These are phyloP conservation scores for Anser cygnoides DNA, from an alignment of 2,113 vertebrate genomes.

Conservation along the genomic window DNA sequence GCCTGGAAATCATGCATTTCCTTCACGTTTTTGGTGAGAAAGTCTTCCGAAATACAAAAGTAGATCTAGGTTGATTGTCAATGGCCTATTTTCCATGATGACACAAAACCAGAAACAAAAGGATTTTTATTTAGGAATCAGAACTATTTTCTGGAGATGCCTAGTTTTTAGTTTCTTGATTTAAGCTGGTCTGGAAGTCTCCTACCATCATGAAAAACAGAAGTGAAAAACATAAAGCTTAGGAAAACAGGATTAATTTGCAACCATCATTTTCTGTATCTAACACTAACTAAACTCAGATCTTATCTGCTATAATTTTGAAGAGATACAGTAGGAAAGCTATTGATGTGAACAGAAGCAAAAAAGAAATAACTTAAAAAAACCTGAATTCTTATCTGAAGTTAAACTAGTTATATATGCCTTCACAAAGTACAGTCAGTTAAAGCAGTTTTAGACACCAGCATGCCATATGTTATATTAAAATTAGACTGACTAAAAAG, in stretches of 20 bases:
- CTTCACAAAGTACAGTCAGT: constrained; percentile 12
- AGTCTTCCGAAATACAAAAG: neutral
- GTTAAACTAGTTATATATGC: neutral
- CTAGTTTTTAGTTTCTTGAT: neutral
- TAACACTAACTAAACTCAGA: neutral
- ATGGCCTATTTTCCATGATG: neutral
- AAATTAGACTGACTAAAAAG: constrained; percentile 14
- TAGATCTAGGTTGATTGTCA: neutral
- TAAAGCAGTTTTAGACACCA: constrained; percentile 9
- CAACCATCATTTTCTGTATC: neutral
- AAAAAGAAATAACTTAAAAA: neutral
- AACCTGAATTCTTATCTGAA: neutral
- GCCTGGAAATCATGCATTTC: neutral
- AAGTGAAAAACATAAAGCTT: neutral
- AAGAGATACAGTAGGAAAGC: neutral
- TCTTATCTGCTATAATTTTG: neutral
- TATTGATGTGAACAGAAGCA: neutral
- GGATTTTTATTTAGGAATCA: neutral
- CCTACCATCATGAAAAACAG: neutral
- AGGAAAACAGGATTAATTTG: neutral
- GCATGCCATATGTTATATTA: constrained; percentile 37
- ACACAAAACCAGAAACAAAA: constrained; percentile 8
- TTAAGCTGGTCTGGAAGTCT: neutral
- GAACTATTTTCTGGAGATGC: neutral
- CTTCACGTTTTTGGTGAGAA: neutral